phyloP scores from a whole-genome alignment of 2,888 invertebrate species.

The Eustalomyia histrio region DNA sequence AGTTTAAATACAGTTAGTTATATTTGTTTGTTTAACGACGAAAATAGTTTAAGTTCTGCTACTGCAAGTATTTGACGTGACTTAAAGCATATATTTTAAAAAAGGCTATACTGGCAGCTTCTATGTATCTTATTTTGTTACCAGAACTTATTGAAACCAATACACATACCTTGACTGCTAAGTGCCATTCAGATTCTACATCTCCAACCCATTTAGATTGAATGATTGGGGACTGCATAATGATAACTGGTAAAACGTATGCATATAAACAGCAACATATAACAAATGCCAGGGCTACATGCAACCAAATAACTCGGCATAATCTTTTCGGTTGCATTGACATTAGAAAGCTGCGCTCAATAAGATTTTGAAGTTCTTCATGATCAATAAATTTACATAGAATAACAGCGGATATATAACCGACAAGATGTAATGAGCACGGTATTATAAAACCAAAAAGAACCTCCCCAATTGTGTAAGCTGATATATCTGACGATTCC shows the following conservation, averaged over 20 bases:
- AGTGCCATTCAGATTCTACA: constrained; percentile 6
- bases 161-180: constrained; percentile 21
- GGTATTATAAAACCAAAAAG: constrained; percentile 80
- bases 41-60: too few species aligned
- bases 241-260: constrained; percentile 17
- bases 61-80: too few species aligned
- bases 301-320: constrained; percentile 25
- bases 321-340: constrained; percentile 31
- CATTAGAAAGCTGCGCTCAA: constrained; percentile 27
- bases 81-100: too few species aligned
- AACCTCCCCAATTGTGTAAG: constrained; percentile 21
- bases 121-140: too few species aligned
- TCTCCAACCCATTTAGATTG: constrained; percentile 16
- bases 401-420: constrained; percentile 87
- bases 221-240: constrained; percentile 24
- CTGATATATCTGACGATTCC: neutral
- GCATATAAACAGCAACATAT: constrained; percentile 24
- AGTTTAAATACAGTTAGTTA: too few species aligned
- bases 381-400: constrained; percentile 88
- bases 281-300: constrained; percentile 19
- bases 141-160: too few species aligned
- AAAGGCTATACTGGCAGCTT: too few species aligned
- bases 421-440: constrained; percentile 85
- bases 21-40: too few species aligned
- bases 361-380: constrained; percentile 88